Evolutionary conservation across 2,113 vertebrate species (phyloP).

Genomic region (Felis chaus): DNA sequence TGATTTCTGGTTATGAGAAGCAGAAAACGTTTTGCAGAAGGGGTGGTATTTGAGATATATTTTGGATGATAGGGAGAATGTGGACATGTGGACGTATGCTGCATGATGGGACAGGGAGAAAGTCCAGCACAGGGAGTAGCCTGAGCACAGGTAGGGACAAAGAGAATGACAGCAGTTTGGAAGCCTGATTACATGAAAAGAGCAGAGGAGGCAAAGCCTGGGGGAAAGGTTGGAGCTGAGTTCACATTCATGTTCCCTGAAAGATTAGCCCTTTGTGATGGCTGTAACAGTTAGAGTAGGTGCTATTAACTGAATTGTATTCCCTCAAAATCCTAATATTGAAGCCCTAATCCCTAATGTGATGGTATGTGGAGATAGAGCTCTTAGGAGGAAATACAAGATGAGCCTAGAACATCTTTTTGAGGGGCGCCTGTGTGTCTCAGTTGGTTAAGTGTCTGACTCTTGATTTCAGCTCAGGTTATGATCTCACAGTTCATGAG

Average conservation of each 20-base stretch:
- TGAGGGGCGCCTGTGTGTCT: no score
- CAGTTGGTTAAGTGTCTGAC: no score
- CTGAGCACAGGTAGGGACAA: not conserved
- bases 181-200: not conserved
- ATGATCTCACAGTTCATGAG: no score
- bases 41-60: not conserved
- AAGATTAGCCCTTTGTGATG: not conserved
- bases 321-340: not conserved
- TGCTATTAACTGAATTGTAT: not conserved
- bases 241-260: not conserved
- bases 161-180: not conserved
- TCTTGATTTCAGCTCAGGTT: no score
- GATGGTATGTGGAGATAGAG: not conserved
- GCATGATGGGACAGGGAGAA: no score
- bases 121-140: no score
- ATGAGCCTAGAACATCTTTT: no score
- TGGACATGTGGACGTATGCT: not conserved
- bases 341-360: not conserved
- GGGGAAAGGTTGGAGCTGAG: not conserved
- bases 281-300: not conserved
- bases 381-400: not conserved
- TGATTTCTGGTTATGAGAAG: not conserved
- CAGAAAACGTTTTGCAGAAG: not conserved
- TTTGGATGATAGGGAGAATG: not conserved
- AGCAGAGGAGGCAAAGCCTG: not conserved